Percentiles rank a stretch among this genome's conserved stretches.
These are phyloP conservation scores for Hemistola chrysoprasaria DNA, from an alignment of 2,888 invertebrate species.

Conservation along the genomic window DNA sequence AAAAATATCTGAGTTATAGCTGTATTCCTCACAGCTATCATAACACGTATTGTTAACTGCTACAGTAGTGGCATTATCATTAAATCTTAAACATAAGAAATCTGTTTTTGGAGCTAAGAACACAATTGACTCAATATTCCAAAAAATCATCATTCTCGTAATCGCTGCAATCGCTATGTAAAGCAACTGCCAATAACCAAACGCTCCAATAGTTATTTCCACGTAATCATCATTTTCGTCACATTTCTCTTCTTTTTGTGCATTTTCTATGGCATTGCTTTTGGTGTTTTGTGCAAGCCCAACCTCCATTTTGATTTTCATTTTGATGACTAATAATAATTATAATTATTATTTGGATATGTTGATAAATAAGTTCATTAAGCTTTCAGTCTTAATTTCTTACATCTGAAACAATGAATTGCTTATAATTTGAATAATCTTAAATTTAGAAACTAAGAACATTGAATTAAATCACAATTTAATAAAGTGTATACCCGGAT, in stretches of 20 bases:
- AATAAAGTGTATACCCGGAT: no score
- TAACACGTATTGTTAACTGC: constrained; percentile 47
- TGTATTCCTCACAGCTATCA: constrained; percentile 45
- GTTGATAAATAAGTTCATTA: no score
- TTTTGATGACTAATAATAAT: no score
- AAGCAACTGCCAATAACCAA: constrained; percentile 49
- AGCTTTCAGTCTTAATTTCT: no score
- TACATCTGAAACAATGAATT: no score
- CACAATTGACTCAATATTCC: constrained; percentile 45
- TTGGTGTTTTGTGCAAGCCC: no score
- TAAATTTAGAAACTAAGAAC: no score
- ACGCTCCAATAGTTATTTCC: constrained; percentile 49
- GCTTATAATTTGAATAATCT: no score
- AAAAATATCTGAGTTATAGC: constrained; percentile 39
- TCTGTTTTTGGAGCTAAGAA: constrained; percentile 50
- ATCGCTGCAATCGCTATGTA: constrained; percentile 31
- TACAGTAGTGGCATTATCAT: constrained; percentile 29
- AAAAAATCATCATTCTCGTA: constrained; percentile 40
- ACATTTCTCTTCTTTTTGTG: constrained; percentile 11
- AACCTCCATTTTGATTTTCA: no score
- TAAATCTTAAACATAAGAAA: constrained; percentile 45
- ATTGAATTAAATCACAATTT: no score
- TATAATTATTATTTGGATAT: no score
- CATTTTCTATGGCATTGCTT: no score
- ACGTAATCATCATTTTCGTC: constrained; percentile 48